Conservation (phyloP, 2,113 vertebrate genomes). For the Chaenocephalus aceratus region DNA sequence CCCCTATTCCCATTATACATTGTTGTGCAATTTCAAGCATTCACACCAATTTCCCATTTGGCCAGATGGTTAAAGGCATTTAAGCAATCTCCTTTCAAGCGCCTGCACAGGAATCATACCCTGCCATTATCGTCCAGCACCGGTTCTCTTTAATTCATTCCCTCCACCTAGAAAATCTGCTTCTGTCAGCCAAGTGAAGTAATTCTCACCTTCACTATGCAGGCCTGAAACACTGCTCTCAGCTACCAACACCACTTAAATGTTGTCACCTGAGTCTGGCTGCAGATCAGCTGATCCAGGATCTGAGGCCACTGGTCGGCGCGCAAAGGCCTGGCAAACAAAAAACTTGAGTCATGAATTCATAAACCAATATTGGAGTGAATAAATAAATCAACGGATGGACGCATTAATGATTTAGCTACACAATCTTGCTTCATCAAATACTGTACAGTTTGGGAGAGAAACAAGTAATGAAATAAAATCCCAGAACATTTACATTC, state of each 20-base stretch:
- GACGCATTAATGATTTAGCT: not conserved
- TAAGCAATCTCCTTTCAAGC: not conserved
- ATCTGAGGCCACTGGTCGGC: constrained; percentile 29
- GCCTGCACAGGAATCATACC: not conserved
- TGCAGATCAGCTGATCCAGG: constrained; percentile 60
- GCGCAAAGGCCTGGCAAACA: constrained; percentile 4
- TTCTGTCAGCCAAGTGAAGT: constrained; percentile 49
- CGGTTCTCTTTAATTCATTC: constrained; percentile 1
- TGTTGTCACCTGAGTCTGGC: constrained; percentile 48
- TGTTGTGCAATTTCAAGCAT: not conserved
- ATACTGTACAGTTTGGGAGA: not conserved
- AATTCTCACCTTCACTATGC: constrained; percentile 35
- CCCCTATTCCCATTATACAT: not conserved
- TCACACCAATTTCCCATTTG: not conserved
- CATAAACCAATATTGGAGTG: not conserved
- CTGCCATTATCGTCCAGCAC: not conserved
- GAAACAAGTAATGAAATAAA: not conserved
- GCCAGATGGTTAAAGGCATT: constrained; percentile 2
- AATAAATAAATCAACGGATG: constrained; percentile 21
- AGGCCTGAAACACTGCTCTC: constrained; percentile 49
- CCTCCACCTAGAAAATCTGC: constrained; percentile 18
- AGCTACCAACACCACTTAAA: constrained; percentile 64
- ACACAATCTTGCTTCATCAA: not conserved
- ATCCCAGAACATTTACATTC: not conserved
- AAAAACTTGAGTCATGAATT: not conserved